Evolutionary conservation across 92 coral and sea anemone species (phyloP).

Genomic region (Palythoa grandiflora): DNA sequence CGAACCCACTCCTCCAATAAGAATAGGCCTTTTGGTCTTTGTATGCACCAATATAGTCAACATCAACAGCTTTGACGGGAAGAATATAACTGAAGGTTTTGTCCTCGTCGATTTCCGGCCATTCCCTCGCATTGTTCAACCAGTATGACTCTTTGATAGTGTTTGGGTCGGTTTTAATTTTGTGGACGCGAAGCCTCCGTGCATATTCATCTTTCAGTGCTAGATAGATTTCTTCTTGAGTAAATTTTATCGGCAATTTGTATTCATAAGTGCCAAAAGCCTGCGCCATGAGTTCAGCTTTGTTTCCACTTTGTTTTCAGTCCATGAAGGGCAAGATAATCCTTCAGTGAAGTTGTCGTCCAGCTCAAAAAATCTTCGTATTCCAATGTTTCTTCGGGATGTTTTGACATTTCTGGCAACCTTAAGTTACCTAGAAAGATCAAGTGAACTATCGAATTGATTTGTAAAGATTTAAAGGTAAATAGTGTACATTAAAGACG

Average conservation of each 20-base stretch:
- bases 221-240: constrained; percentile 24
- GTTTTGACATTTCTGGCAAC: constrained; percentile 27
- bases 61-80: constrained; percentile 36
- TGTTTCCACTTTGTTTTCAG: constrained; percentile 38
- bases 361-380: constrained; percentile 47
- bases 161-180: constrained; percentile 2
- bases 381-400: constrained; percentile 38
- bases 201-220: constrained; percentile 34
- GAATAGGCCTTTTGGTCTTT: constrained; percentile 42
- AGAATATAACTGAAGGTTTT: constrained; percentile 27
- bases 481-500: constrained; percentile 35
- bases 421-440: constrained; percentile 23
- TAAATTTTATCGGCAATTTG: constrained; percentile 36
- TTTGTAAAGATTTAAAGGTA: constrained; percentile 30
- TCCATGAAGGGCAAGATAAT: constrained; percentile 34
- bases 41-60: too few species aligned
- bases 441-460: constrained; percentile 10
- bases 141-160: constrained; percentile 32
- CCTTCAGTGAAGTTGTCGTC: constrained; percentile 41
- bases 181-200: constrained; percentile 20
- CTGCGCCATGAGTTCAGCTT: constrained; percentile 47
- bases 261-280: constrained; percentile 43
- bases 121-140: constrained; percentile 25
- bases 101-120: constrained; percentile 40
- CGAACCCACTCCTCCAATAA: constrained; percentile 32